Base-by-base conservation (phyloP, 2,797 vertebrate genomes). In the Pangasius djambal region DNA sequence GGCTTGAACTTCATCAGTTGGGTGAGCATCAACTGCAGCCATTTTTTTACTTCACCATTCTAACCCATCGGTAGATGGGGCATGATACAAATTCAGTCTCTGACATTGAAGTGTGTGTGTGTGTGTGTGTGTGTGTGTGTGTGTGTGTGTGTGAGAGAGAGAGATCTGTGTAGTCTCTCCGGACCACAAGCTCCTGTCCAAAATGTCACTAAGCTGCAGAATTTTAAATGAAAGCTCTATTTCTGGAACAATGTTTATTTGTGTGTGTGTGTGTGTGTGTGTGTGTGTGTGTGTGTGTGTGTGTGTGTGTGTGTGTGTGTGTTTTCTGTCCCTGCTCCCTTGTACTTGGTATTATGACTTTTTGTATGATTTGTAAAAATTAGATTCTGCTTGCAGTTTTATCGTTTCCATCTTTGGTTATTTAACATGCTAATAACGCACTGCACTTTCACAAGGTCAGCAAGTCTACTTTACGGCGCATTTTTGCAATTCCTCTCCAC, bases 401-500 rank as follows among this genome's bases (percentile, higher is more conserved):
- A 22, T 75, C 48, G 0, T 52, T 78, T 78, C 28, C 40, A 2
- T 78, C 25, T n/a, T 52, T 20, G 25, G 0, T 28, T 77, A 6
- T 52, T 52, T 52, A 52, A 52, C 12, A 6, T 10, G 37, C 44
- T 77, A 50, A 77, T 50, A 3, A 81, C 0, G 1, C 55, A 5
- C 4, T 2, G 20, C 16, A 25, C 79, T 22, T 37, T 82, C 57
- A 12, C 31, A 25, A 22, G 9, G 34, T 59, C 31, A 12, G 12
- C 31, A 55, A 44, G 50, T 74, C 84, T 20, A 20, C 31, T 59
- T 72, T 4, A 20, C 37, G 1, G 40, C 7, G 12, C 82, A 20
- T 67, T 84, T 84, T 84, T 34, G n/a, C 20, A 37, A 25, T 87
- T 52, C 61, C 28, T 88, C 25, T 31, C 16, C 37, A 34, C 77